A percentile compares a stretch with the other conserved stretches of the same genome.
These are phyloP conservation scores for Coracias cyanogaster DNA, from an alignment of 2,797 vertebrate species.

Conservation along the genomic window DNA sequence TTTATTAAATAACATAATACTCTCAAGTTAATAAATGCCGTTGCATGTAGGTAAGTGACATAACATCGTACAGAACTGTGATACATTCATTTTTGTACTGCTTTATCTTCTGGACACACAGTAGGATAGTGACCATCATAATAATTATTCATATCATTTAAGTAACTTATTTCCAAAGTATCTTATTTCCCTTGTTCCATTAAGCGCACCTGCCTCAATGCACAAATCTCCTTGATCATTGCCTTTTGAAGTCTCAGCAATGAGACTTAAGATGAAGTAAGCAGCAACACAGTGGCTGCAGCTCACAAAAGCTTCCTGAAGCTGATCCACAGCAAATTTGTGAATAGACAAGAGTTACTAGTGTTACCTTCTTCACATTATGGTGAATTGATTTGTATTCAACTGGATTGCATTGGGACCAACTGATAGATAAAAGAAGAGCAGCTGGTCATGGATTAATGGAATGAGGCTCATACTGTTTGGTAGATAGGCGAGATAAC, in stretches of 20 bases:
- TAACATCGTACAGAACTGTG: not conserved
- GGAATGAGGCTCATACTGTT: slow-evolving; percentile 19
- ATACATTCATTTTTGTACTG: not conserved
- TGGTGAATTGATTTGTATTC: slow-evolving; percentile 1
- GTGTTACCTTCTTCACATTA: not conserved
- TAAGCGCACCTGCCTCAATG: not conserved
- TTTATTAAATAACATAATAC: not conserved
- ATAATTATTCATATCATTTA: not conserved
- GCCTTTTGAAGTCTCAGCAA: not conserved
- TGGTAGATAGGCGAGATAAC: slow-evolving; percentile 14
- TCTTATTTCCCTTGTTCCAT: not conserved
- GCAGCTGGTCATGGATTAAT: slow-evolving; percentile 45
- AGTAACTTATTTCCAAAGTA: not conserved
- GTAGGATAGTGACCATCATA: not conserved
- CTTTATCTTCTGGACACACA: not conserved
- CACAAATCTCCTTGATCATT: not conserved
- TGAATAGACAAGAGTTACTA: not conserved
- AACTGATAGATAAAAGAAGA: not conserved
- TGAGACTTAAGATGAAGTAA: not conserved
- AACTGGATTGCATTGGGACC: not conserved
- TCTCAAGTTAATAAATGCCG: not conserved
- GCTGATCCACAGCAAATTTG: not conserved
- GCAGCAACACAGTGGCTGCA: not conserved
- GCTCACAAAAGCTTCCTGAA: not conserved
- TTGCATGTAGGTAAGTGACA: not conserved